Conservation (phyloP, 2,113 vertebrate species). For the Aptenodytes patagonicus region DNA sequence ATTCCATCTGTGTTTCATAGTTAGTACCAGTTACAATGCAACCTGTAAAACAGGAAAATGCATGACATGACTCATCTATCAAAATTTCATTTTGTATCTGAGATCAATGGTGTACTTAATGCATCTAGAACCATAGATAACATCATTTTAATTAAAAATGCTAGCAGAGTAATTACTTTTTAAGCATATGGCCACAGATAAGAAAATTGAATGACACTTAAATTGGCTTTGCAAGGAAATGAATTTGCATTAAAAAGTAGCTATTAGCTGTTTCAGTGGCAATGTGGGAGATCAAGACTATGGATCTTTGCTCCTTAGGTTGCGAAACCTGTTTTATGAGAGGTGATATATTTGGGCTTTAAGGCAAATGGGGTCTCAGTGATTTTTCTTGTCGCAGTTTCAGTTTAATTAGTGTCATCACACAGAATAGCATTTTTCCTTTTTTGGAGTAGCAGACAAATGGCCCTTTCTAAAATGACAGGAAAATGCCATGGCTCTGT, state of each 20-base stretch:
- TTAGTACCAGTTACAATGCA: neutral
- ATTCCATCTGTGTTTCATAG: neutral
- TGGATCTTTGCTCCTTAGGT: neutral
- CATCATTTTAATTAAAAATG: slow-evolving; percentile 72
- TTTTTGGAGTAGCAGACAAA: neutral
- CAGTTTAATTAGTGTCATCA: slow-evolving; percentile 11
- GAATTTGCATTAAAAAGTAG: slow-evolving; percentile 66
- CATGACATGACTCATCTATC: neutral
- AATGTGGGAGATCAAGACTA: slow-evolving; percentile 34
- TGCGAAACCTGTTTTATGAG: neutral
- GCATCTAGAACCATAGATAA: slow-evolving; percentile 60
- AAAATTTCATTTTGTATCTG: slow-evolving; percentile 42
- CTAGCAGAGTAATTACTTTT: slow-evolving; percentile 66
- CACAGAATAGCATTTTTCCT: neutral
- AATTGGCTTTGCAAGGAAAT: slow-evolving; percentile 61
- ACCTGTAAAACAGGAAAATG: neutral
- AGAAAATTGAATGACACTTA: slow-evolving; percentile 70
- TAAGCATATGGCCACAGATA: slow-evolving; percentile 66
- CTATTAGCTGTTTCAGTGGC: slow-evolving; percentile 44
- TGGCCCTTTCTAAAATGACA: neutral
- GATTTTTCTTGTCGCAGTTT: neutral
- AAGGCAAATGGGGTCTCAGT: neutral
- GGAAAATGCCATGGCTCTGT: neutral
- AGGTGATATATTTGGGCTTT: neutral
- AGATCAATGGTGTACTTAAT: slow-evolving; percentile 58